Base-by-base conservation (phyloP, 1,140 invertebrate species). In the Manduca sexta region DNA sequence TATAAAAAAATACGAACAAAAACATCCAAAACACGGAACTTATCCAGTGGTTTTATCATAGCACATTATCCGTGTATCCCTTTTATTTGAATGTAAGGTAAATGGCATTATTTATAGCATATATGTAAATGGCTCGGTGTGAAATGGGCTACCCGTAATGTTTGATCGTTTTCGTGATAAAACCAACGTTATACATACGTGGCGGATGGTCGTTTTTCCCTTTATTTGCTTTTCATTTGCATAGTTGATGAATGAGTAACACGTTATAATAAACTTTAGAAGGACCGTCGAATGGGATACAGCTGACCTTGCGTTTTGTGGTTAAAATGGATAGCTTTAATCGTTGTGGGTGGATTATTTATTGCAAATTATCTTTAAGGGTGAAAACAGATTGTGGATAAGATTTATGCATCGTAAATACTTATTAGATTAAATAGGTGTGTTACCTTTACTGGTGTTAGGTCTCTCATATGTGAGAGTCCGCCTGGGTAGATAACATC, bases 151-250 rank as follows among this genome's bases (percentile, higher is more conserved):
- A n/a, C 62, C 53, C 63, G 65, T 79, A 71, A 74, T 73, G 66
- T 73, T 66, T 76, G 69, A 76, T 76, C 74, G 66, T 58, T 70
- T 68, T 53, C 47, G 44, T 51, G 72, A 78, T 75, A 72, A 70
- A 68, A 66, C 60, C 57, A 42, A 54, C 58, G 57, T 40, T 11
- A 16, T 40, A 40, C 50, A 52, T 56, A 47, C 52, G 35, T 55
- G 53, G n/a, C 52, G 60, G 64, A 62, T 67, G 64, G 55, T 57
- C 67, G 52, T 72, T 72, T 54, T 61, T 63, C 58, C 63, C 56
- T 66, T 62, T 74, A 73, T 76, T 76, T 74, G 61, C 58, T 67
- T 73, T 73, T 61, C 64, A 73, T 74, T 70, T 67, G 62, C 62
- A 63, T 68, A 54, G 35, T 45, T 67, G 60, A 66, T 68, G 54